Conservation (phyloP, 2,888 invertebrate species). For the Micoletzkya japonica region DNA sequence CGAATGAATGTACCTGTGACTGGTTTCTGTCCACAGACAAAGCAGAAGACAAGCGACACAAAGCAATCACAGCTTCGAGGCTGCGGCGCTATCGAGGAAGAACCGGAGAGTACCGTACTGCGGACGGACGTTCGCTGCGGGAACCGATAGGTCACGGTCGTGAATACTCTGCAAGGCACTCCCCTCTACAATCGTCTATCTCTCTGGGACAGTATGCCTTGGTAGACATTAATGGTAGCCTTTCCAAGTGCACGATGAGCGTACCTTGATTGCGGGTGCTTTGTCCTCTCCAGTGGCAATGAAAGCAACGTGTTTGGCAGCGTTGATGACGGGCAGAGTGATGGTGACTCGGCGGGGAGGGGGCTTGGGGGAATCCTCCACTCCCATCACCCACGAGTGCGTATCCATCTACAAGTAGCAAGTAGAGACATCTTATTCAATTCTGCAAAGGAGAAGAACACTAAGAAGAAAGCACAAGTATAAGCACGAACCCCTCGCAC, state of each 20-base stretch:
- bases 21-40: no score
- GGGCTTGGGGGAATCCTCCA: slow-evolving; percentile 27
- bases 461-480: not conserved
- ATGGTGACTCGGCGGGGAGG: not conserved
- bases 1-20: no score
- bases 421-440: not conserved
- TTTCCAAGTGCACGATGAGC: not conserved
- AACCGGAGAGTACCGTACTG: slow-evolving; percentile 11
- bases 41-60: not conserved
- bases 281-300: slow-evolving; percentile 26
- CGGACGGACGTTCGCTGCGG: slow-evolving; percentile 11
- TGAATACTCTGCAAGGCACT: not conserved
- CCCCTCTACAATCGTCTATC: not conserved
- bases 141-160: slow-evolving; percentile 8
- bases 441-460: not conserved
- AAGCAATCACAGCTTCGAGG: not conserved
- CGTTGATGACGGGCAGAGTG: slow-evolving; percentile 7
- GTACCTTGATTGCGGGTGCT: slow-evolving; percentile 16
- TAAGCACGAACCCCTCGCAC: not conserved
- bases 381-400: slow-evolving; percentile 15
- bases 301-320: slow-evolving; percentile 15
- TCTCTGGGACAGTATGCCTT: not conserved
- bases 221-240: not conserved
- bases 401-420: slow-evolving; percentile 4
- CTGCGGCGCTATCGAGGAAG: slow-evolving; percentile 21